Percentiles rank a stretch among this genome's conserved stretches.
These are phyloP conservation scores for Drosophila mauritiana DNA, from an alignment of 1,140 invertebrate genomes.

Conservation along the genomic window DNA sequence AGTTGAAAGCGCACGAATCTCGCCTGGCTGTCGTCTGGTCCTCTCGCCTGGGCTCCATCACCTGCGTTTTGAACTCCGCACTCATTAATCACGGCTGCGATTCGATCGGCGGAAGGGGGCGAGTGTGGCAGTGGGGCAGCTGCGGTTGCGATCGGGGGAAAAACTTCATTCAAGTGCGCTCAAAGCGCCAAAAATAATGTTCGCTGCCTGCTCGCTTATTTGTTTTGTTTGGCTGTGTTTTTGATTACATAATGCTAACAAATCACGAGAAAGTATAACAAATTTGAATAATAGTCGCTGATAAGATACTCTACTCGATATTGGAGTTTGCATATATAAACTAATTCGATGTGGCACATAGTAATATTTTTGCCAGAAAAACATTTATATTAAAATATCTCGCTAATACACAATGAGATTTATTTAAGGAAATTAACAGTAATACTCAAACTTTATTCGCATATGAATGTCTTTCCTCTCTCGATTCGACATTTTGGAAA, in stretches of 20 bases:
- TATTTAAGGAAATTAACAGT: too few species aligned
- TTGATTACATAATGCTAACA: conserved; percentile 47
- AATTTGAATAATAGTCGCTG: conserved; percentile 20
- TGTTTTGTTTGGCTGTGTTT: conserved; percentile 19
- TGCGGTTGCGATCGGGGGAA: conserved; percentile 36
- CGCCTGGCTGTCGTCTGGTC: conserved; percentile 11
- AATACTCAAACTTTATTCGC: too few species aligned
- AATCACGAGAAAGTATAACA: conserved; percentile 53
- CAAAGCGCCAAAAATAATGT: conserved; percentile 39
- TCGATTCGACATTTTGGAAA: not conserved
- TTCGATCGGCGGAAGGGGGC: conserved; percentile 11
- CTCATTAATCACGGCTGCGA: conserved; percentile 34
- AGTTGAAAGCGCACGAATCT: conserved; percentile 42
- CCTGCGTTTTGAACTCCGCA: conserved; percentile 36
- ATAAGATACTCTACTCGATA: conserved; percentile 21
- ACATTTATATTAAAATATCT: too few species aligned
- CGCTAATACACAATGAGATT: too few species aligned
- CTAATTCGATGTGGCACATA: too few species aligned
- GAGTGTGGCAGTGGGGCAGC: conserved; percentile 30
- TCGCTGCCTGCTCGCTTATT: conserved; percentile 27
- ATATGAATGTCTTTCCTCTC: too few species aligned
- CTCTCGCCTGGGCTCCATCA: conserved; percentile 36
- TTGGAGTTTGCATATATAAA: too few species aligned
- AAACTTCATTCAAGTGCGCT: conserved; percentile 47
- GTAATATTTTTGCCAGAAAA: too few species aligned